Conservation (phyloP, 2,888 invertebrate genomes). For the Thera britannica region DNA sequence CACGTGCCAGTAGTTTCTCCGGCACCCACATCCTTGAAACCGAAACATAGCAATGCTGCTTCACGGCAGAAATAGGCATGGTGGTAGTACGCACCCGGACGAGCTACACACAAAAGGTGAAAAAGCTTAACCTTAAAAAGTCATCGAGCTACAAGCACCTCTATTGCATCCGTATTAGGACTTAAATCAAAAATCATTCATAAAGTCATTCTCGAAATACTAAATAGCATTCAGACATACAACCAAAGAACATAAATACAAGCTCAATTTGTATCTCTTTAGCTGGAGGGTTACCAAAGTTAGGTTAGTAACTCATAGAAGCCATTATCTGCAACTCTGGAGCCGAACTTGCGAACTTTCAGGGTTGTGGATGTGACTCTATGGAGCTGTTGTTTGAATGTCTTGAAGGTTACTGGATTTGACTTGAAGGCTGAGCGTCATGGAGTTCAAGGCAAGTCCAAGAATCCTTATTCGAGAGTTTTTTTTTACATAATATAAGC, state of each 20-base stretch:
- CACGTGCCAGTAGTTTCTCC: no score
- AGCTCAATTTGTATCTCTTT: constrained; percentile 28
- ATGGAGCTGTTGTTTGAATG: neutral
- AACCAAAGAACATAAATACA: constrained; percentile 12
- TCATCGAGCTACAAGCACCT: no score
- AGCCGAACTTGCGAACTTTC: constrained; percentile 16
- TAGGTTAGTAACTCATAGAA: constrained; percentile 43
- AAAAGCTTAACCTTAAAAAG: no score
- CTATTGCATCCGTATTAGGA: neutral
- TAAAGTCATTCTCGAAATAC: neutral
- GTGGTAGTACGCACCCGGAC: no score
- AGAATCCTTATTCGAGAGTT: no score
- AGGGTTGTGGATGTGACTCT: constrained; percentile 4
- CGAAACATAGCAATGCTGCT: no score
- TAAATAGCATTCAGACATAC: constrained; percentile 5
- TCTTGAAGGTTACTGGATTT: neutral
- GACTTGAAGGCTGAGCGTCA: neutral
- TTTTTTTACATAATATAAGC: no score
- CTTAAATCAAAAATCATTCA: constrained; percentile 4
- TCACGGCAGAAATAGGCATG: no score
- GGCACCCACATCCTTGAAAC: no score
- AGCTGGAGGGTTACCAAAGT: constrained; percentile 14
- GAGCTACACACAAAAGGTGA: no score
- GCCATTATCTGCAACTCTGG: constrained; percentile 48
- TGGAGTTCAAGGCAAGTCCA: neutral